These are phyloP conservation scores for Leucophenga varia DNA, from an alignment of 1,140 invertebrate species.

Conservation along the genomic window DNA sequence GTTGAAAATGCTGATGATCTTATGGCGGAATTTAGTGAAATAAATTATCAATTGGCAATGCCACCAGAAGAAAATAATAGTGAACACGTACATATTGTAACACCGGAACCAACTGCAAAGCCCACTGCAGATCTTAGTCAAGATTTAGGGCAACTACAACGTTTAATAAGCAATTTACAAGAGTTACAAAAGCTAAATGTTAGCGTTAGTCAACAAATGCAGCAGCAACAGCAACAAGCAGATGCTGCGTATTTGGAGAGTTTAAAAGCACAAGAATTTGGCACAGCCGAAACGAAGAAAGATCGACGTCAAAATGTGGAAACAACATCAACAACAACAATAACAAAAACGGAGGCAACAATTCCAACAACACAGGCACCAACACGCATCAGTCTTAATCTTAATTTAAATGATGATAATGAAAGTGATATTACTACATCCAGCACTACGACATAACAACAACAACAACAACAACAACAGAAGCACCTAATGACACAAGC, in stretches of 20 bases:
- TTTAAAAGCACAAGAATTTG: conserved; percentile 18
- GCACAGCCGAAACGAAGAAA: conserved; percentile 23
- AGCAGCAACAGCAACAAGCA: conserved; percentile 10
- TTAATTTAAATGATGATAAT: conserved; percentile 21
- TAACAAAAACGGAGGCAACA: neutral
- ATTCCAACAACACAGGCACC: conserved; percentile 24
- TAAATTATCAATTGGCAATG: conserved; percentile 47
- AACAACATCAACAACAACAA: conserved; percentile 3
- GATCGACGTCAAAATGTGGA: conserved; percentile 32
- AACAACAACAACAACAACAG: conserved; percentile 16
- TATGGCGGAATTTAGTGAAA: conserved; percentile 48
- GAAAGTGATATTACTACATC: neutral
- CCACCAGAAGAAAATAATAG: conserved; percentile 19
- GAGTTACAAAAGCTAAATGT: conserved; percentile 56
- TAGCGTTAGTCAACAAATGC: conserved; percentile 45
- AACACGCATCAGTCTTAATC: conserved; percentile 28
- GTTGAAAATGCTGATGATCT: conserved; percentile 31
- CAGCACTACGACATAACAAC: conserved; percentile 4
- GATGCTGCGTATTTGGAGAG: conserved; percentile 40
- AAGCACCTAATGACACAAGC: conserved; percentile 23
- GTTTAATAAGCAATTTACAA: conserved; percentile 49
- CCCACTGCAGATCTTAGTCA: conserved; percentile 9
- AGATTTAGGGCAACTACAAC: conserved; percentile 41
- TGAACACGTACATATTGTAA: neutral
- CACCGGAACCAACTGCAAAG: neutral